A percentile compares a stretch with the other conserved stretches of the same genome.
These are phyloP conservation scores for Drosophila nigricruria DNA, from an alignment of 2,888 invertebrate genomes.

Conservation along the genomic window DNA sequence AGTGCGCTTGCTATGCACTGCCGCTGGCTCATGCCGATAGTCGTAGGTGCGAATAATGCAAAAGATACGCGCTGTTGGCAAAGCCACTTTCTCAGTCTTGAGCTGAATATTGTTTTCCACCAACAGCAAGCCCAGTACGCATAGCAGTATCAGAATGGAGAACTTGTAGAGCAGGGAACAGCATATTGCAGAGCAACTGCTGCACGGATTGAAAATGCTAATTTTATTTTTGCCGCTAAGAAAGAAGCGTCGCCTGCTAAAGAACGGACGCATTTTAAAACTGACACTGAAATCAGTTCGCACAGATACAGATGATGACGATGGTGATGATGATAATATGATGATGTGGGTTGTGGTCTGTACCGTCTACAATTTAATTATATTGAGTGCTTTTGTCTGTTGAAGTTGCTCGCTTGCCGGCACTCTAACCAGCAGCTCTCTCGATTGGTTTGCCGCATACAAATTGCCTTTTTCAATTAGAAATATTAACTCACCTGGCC, in stretches of 20 bases:
- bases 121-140: conserved; percentile 23
- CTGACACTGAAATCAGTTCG: conserved; percentile 38
- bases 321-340: conserved; percentile 11
- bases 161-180: conserved; percentile 28
- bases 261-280: conserved; percentile 54
- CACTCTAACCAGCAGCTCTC: conserved; percentile 17
- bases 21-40: conserved; percentile 81
- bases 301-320: conserved; percentile 20
- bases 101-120: conserved; percentile 8
- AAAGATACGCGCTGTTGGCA: conserved; percentile 89
- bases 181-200: conserved; percentile 9
- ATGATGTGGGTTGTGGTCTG: conserved; percentile 14
- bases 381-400: conserved; percentile 78
- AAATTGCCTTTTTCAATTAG: conserved; percentile 79
- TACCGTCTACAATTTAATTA: conserved; percentile 70
- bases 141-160: conserved; percentile 36
- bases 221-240: conserved; percentile 59
- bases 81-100: neutral
- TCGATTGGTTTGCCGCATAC: conserved; percentile 64
- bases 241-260: conserved; percentile 54
- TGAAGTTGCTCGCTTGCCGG: conserved; percentile 20
- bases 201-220: conserved; percentile 57
- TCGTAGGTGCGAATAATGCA: conserved; percentile 97
- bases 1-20: conserved; percentile 95
- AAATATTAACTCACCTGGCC: conserved; percentile 69